Percentiles rank a stretch among this genome's conserved stretches.
These are phyloP conservation scores for Nannospalax galili DNA, from an alignment of 2,113 vertebrate genomes.

Conservation along the genomic window DNA sequence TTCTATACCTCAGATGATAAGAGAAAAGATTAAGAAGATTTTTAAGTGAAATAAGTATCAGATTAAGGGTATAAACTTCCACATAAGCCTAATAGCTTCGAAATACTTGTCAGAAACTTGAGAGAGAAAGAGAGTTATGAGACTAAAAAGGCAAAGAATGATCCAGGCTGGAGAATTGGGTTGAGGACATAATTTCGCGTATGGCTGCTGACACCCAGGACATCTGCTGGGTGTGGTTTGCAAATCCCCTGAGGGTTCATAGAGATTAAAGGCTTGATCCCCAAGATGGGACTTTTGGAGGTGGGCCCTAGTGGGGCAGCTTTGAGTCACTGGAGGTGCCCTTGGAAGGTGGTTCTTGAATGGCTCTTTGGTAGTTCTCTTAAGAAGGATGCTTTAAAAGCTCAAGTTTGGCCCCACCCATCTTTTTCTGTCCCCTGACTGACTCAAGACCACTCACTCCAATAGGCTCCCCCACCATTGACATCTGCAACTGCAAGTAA, in stretches of 20 bases:
- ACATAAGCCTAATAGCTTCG: background rate
- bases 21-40: background rate
- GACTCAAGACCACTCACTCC: background rate
- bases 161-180: background rate
- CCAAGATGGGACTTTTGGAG: background rate
- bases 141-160: background rate
- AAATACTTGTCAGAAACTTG: background rate
- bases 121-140: background rate
- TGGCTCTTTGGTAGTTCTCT: background rate
- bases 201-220: background rate
- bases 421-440: background rate
- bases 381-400: background rate
- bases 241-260: too few species aligned
- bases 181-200: background rate
- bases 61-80: background rate
- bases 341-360: background rate
- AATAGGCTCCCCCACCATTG: background rate
- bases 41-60: conserved; percentile 4
- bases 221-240: too few species aligned
- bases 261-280: background rate
- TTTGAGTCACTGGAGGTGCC: background rate
- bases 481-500: background rate
- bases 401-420: background rate
- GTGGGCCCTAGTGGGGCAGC: background rate
- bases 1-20: background rate